A percentile compares a stretch with the other conserved stretches of the same genome.
Conservation (phyloP, 1,140 invertebrate genomes). For the Heliothis subflexa region DNA sequence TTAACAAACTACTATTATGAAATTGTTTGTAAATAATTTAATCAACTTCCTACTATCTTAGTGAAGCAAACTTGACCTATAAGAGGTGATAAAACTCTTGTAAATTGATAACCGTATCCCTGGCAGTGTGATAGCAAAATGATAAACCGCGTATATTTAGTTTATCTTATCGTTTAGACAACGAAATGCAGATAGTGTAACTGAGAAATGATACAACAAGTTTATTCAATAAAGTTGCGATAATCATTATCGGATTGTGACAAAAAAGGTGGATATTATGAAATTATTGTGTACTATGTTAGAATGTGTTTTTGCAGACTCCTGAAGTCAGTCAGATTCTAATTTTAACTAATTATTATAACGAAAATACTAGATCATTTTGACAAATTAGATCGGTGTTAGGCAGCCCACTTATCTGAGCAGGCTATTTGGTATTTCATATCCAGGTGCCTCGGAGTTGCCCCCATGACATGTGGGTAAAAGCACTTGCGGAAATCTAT, state of each 20-base stretch:
- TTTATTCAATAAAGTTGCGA: neutral
- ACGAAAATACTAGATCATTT: no score
- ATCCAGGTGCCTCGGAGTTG: no score
- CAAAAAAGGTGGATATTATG: no score
- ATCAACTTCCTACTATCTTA: neutral
- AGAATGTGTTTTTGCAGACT: no score
- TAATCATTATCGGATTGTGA: neutral
- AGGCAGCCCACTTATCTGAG: no score
- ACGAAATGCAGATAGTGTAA: neutral
- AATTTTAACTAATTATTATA: no score
- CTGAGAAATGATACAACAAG: conserved; percentile 19
- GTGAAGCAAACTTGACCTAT: conserved; percentile 25
- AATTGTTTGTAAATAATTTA: conserved; percentile 29
- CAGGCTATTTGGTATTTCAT: no score
- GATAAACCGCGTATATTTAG: neutral
- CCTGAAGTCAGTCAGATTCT: no score
- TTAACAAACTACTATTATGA: neutral
- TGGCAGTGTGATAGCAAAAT: neutral
- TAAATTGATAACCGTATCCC: conserved; percentile 2
- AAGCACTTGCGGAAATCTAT: no score
- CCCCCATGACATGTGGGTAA: no score
- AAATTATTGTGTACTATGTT: no score
- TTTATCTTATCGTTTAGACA: conserved; percentile 26
- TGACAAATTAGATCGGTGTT: no score
- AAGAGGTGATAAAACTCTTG: neutral